Percentiles rank a stretch among this genome's conserved stretches.
Evolutionary conservation across 2,888 invertebrate genomes (phyloP).

Genomic region (Nasonovia ribisnigri): DNA sequence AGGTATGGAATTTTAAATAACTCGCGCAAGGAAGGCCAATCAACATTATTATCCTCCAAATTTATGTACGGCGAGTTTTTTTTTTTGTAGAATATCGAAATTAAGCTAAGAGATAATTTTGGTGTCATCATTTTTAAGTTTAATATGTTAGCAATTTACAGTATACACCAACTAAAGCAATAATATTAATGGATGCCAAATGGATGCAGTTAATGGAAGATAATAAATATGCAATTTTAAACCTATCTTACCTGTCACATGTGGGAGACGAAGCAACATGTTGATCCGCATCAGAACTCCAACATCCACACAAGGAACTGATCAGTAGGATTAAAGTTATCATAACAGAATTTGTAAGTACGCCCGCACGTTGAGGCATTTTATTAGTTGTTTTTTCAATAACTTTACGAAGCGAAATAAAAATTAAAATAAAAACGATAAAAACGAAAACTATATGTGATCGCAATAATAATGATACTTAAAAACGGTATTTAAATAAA

Average conservation of each 20-base stretch:
- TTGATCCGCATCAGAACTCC: slow-evolving; percentile 58
- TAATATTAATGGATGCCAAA: slow-evolving; percentile 11
- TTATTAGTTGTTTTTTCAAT: not conserved
- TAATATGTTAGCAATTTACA: not conserved
- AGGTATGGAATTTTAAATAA: slow-evolving; percentile 21
- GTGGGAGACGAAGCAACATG: slow-evolving; percentile 17
- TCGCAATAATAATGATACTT: slow-evolving; percentile 13
- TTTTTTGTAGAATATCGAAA: not conserved
- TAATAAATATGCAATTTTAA: slow-evolving; percentile 2
- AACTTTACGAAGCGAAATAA: slow-evolving; percentile 25
- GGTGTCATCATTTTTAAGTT: not conserved
- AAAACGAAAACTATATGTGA: not conserved
- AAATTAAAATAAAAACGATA: not conserved
- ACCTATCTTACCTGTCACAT: slow-evolving; percentile 59
- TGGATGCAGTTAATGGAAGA: slow-evolving; percentile 20
- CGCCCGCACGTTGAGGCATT: slow-evolving; percentile 51
- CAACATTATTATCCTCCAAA: slow-evolving; percentile 61
- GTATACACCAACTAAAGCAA: not conserved
- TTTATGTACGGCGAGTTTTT: slow-evolving; percentile 47
- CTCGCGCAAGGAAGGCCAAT: slow-evolving; percentile 63
- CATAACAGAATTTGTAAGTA: slow-evolving; percentile 45
- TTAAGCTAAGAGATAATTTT: not conserved
- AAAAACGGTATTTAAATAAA: slow-evolving; percentile 12
- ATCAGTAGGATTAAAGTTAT: slow-evolving; percentile 30
- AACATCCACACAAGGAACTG: slow-evolving; percentile 41